Conservation (phyloP, 1,140 invertebrate species). For the Drosophila sp. region DNA sequence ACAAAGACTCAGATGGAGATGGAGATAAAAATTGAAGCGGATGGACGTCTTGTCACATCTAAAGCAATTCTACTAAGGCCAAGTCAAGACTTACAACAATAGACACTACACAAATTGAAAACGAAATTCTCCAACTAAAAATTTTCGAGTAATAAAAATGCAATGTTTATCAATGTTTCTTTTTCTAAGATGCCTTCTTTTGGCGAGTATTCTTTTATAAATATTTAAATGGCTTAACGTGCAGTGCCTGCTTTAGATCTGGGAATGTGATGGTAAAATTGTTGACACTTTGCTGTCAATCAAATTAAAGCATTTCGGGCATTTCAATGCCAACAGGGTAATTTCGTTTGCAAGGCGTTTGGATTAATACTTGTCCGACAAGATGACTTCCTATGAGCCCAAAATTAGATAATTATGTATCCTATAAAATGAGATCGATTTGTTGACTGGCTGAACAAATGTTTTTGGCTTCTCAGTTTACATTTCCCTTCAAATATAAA, state of each 20-base stretch:
- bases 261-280: slow-evolving; percentile 43
- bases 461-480: slow-evolving; percentile 3
- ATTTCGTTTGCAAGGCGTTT: too few species aligned
- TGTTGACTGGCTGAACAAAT: not conserved
- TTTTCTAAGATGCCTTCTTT: not conserved
- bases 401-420: not conserved
- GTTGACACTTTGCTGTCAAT: too few species aligned
- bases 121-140: slow-evolving; percentile 55
- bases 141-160: too few species aligned
- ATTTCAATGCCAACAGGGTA: slow-evolving; percentile 2
- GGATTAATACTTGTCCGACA: too few species aligned
- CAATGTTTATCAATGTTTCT: slow-evolving; percentile 39
- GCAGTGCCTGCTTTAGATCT: slow-evolving; percentile 18
- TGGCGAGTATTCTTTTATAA: slow-evolving; percentile 36
- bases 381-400: slow-evolving; percentile 12
- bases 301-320: too few species aligned
- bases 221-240: slow-evolving; percentile 73
- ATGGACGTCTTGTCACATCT: slow-evolving; percentile 68
- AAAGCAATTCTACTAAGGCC: slow-evolving; percentile 59
- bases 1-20: slow-evolving; percentile 33
- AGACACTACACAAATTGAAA: slow-evolving; percentile 73
- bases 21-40: slow-evolving; percentile 17
- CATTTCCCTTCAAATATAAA: too few species aligned
- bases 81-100: slow-evolving; percentile 46
- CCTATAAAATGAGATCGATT: slow-evolving; percentile 15